Conservation (phyloP, 2,888 invertebrate species). For the Conomelus anceps region DNA sequence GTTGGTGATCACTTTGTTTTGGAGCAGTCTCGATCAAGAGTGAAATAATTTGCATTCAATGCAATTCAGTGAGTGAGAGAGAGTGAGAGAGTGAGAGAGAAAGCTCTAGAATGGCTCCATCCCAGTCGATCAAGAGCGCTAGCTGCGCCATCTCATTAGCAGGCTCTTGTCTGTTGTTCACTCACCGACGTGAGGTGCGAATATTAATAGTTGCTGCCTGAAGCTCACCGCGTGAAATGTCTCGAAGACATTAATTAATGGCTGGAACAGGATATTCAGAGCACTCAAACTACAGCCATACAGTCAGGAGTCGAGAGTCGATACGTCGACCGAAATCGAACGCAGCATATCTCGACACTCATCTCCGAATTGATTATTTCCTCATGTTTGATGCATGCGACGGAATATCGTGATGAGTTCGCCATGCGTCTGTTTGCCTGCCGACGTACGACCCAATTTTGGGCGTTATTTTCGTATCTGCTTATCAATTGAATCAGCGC, state of each 20-base stretch:
- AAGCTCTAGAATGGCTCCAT: not conserved
- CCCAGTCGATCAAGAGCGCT: not conserved
- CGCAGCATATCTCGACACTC: not conserved
- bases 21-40: not conserved
- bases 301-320: not conserved
- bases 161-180: not conserved
- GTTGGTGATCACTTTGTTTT: not conserved
- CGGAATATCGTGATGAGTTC: not conserved
- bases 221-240: not conserved
- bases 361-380: not conserved
- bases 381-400: not conserved
- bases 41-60: not conserved
- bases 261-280: not conserved
- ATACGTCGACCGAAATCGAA: not conserved
- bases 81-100: too few species aligned
- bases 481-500: not conserved
- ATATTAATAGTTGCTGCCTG: not conserved
- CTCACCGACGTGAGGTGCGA: not conserved
- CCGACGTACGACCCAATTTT: not conserved
- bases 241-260: not conserved
- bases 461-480: not conserved
- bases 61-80: too few species aligned
- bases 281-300: too few species aligned
- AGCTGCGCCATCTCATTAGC: not conserved
- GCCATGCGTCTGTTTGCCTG: not conserved